Evolutionary conservation across 2,888 invertebrate species (phyloP).

Genomic region (Ecliptopera silaceata): DNA sequence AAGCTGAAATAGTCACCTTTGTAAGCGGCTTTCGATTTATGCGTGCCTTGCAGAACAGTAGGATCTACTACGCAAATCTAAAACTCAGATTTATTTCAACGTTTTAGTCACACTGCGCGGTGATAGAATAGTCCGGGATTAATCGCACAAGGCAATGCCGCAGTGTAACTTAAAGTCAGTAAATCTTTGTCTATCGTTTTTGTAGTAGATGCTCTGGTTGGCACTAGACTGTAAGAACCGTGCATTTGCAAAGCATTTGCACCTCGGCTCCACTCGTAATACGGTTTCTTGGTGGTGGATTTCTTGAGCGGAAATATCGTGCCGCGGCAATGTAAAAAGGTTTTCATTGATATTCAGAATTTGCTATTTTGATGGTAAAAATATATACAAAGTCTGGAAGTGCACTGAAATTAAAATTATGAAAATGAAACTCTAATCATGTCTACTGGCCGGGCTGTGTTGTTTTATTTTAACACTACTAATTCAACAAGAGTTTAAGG

Average conservation of each 20-base stretch:
- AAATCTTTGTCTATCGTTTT: no score
- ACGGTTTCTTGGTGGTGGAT: constrained; percentile 21
- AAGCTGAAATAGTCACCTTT: constrained; percentile 56
- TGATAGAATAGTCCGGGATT: no score
- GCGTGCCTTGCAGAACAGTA: constrained; percentile 43
- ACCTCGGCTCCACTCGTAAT: constrained; percentile 31
- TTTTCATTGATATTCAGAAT: constrained; percentile 1
- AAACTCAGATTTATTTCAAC: no score
- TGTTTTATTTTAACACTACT: no score
- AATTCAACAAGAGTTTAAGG: no score
- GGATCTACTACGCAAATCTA: no score
- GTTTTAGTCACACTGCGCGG: no score
- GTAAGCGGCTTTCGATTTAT: constrained; percentile 64
- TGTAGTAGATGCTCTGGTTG: background rate
- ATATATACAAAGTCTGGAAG: background rate
- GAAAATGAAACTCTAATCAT: no score
- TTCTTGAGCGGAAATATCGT: constrained; percentile 26
- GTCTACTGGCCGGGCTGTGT: no score
- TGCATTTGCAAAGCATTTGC: constrained; percentile 50
- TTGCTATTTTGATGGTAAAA: background rate
- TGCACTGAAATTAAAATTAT: no score
- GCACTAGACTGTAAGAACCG: constrained; percentile 41
- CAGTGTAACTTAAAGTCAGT: no score
- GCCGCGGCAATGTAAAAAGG: constrained; percentile 6
- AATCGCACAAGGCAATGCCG: no score